phyloP scores from a whole-genome alignment of 1,140 invertebrate species.

The Oryzaephilus surinamensis region DNA sequence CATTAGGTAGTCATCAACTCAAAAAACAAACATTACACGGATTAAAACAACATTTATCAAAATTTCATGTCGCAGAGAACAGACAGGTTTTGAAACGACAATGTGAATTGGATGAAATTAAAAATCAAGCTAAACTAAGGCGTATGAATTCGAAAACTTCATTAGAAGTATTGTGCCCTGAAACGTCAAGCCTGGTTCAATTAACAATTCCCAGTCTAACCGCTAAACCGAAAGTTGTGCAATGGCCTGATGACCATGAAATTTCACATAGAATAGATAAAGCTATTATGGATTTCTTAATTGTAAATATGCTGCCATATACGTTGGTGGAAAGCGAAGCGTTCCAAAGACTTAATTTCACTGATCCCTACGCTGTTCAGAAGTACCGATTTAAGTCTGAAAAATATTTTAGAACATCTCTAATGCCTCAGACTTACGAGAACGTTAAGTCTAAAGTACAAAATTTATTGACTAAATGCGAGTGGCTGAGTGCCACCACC shows the following conservation, averaged over 20 bases:
- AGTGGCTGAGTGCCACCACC: slow-evolving; percentile 20
- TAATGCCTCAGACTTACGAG: slow-evolving; percentile 23
- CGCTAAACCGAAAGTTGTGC: neutral
- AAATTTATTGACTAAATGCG: slow-evolving; percentile 15
- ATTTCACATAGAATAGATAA: slow-evolving; percentile 1
- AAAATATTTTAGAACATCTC: slow-evolving; percentile 26
- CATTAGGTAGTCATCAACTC: slow-evolving; percentile 3
- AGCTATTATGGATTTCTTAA: slow-evolving; percentile 26
- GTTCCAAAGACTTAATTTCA: slow-evolving; percentile 25
- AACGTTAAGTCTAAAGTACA: slow-evolving; percentile 18
- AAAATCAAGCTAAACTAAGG: slow-evolving; percentile 1
- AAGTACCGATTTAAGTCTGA: slow-evolving; percentile 23
- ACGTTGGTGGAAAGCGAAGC: slow-evolving; percentile 23
- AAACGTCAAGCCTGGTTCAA: neutral
- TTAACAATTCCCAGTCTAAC: neutral
- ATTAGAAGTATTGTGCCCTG: neutral
- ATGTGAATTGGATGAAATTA: neutral
- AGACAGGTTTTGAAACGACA: slow-evolving; percentile 1
- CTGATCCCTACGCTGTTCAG: slow-evolving; percentile 17
- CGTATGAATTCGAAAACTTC: neutral
- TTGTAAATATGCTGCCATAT: slow-evolving; percentile 29
- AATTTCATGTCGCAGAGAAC: slow-evolving; percentile 3
- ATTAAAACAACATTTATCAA: slow-evolving; percentile 6
- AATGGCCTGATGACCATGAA: slow-evolving; percentile 7
- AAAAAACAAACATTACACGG: slow-evolving; percentile 4